Base-by-base conservation (phyloP, 2,888 invertebrate species). In the Boloria euphrosyne region DNA sequence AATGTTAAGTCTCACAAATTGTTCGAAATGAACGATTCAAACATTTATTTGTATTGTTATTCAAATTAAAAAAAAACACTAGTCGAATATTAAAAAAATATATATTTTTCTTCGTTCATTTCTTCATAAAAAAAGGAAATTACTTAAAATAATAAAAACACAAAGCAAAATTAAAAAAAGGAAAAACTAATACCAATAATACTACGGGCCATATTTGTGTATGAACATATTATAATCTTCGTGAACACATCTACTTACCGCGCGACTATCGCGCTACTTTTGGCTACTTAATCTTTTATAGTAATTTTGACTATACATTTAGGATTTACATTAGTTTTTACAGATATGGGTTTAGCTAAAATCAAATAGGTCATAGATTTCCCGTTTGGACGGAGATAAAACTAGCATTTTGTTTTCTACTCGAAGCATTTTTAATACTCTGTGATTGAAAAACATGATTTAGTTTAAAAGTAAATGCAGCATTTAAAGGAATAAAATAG, bases 301-400 rank as follows among this genome's bases (percentile, higher is more conserved):
- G 69, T 66, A 59, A 59, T 62, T 62, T 73, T 69, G 57, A 74
- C 68, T 74, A 71, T 66, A 74, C 71, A 67, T 75, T 74, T 74
- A 74, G 78, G 78, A 78, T 82, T 76, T 82, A 83, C 76, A 80
- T 78, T 81, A 82, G 64, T 64, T 78, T 84, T 83, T 77, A 81
- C 74, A 82, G 75, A 75, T 72, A 74, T 78, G 76, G 76, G 76
- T 77, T 77, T 76, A 73, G 76, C 73, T 75, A 80, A 81, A 82
- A 76, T 78, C 76, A 81, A 82, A 79, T 80, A 82, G 77, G 77
- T 77, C 77, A 79, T 79, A 75, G 81, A 81, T 80, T 81, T 83
- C 85, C 89, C 88, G 89, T 81, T 80, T 89, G 89, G 89, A 90
- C 89, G 90, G 89, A 90, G 89, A 68, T 80, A 84, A 80, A 82